Evolutionary conservation across 2,888 invertebrate species (phyloP).

Genomic region (Cantharis nigra): DNA sequence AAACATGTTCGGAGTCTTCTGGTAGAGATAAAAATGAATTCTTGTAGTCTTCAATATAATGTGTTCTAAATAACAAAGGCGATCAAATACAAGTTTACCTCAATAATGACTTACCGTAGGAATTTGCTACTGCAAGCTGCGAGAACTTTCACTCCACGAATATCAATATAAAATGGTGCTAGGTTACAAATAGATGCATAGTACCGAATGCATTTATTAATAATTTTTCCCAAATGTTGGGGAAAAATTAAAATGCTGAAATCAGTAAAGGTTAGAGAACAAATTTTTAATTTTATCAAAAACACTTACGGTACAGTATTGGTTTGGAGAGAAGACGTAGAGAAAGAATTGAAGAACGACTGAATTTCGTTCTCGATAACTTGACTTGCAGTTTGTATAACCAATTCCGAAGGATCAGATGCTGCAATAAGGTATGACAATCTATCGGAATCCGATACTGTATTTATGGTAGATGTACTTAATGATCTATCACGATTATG

Average conservation of each 20-base stretch:
- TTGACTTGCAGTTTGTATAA: neutral
- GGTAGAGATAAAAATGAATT: neutral
- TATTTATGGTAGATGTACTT: no score
- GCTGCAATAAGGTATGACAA: no score
- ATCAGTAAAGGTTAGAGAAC: neutral
- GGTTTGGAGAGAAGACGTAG: neutral
- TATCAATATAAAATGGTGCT: neutral
- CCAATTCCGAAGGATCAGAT: no score
- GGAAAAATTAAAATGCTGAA: neutral
- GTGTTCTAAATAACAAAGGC: neutral
- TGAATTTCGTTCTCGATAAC: neutral
- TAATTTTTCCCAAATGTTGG: neutral
- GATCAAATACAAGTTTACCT: neutral
- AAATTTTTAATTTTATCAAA: neutral
- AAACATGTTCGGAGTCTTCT: neutral
- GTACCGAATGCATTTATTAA: neutral
- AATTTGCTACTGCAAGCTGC: neutral
- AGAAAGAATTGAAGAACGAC: neutral
- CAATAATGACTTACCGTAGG: neutral
- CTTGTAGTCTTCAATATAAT: neutral
- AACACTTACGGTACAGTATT: neutral
- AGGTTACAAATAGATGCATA: neutral
- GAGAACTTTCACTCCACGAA: neutral
- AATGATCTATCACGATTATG: no score
- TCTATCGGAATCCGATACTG: neutral